A percentile compares a stretch with the other conserved stretches of the same genome.
Conservation (phyloP, 2,113 vertebrate genomes). For the Trematocara stigmaticum region DNA sequence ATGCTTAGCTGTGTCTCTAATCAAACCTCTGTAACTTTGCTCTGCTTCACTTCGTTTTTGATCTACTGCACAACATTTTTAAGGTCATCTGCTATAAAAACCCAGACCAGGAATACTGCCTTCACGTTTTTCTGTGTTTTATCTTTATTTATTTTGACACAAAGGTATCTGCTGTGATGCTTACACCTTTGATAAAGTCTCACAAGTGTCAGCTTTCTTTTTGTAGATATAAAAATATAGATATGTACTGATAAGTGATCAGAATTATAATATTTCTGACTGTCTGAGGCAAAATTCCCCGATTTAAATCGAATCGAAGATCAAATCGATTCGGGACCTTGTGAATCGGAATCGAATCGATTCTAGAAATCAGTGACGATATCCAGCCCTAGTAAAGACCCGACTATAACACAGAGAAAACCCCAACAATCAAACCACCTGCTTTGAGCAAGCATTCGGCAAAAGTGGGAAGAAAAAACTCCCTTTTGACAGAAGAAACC, state of each 20-base stretch:
- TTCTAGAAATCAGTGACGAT: background rate
- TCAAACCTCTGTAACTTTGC: background rate
- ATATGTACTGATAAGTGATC: background rate
- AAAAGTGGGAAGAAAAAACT: background rate
- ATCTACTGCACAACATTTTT: background rate
- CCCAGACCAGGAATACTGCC: background rate
- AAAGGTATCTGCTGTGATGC: background rate
- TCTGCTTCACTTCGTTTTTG: background rate
- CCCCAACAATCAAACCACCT: background rate
- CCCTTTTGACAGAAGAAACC: background rate
- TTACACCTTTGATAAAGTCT: background rate
- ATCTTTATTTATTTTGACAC: background rate
- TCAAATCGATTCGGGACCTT: background rate
- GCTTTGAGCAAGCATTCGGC: background rate
- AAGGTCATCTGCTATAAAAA: background rate
- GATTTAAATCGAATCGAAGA: background rate
- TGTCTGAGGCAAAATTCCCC: background rate
- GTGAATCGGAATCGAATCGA: background rate
- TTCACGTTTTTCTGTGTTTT: background rate
- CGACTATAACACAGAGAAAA: background rate
- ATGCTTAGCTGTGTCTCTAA: fast-evolving
- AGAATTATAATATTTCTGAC: background rate
- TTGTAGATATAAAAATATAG: background rate
- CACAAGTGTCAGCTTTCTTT: background rate
- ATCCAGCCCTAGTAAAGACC: background rate